Percentiles rank a stretch among this genome's conserved stretches.
Conservation (phyloP, 2,113 vertebrate species). For the Fukomys damarensis region DNA sequence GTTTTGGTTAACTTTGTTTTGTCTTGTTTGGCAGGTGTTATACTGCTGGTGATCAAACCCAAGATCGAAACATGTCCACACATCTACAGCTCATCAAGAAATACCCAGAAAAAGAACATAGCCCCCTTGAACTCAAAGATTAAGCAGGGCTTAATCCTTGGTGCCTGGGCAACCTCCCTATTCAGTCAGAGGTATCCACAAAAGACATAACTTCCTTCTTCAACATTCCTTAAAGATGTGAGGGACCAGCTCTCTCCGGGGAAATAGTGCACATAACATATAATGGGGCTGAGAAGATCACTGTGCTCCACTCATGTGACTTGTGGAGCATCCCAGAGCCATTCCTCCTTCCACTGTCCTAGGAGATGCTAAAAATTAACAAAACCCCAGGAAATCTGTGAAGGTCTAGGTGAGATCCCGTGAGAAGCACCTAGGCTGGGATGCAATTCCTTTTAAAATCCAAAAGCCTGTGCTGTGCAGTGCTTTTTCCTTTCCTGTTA, state of each 20-base stretch:
- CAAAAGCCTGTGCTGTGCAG: neutral
- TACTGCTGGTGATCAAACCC: neutral
- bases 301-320: neutral
- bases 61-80: neutral
- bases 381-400: neutral
- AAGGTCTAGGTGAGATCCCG: neutral
- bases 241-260: neutral
- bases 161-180: too few species aligned
- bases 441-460: neutral
- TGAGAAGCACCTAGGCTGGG: neutral
- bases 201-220: too few species aligned
- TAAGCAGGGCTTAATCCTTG: too few species aligned
- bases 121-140: too few species aligned
- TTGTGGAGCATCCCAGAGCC: neutral
- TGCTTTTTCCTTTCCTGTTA: neutral
- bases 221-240: neutral
- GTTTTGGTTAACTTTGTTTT: neutral
- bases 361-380: neutral
- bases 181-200: too few species aligned
- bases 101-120: too few species aligned
- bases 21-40: neutral
- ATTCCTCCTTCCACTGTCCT: neutral
- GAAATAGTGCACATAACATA: neutral
- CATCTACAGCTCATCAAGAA: too few species aligned
- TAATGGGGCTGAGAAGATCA: neutral